phyloP scores from a whole-genome alignment of 1,140 invertebrate species.

The Nasonia longicornis region DNA sequence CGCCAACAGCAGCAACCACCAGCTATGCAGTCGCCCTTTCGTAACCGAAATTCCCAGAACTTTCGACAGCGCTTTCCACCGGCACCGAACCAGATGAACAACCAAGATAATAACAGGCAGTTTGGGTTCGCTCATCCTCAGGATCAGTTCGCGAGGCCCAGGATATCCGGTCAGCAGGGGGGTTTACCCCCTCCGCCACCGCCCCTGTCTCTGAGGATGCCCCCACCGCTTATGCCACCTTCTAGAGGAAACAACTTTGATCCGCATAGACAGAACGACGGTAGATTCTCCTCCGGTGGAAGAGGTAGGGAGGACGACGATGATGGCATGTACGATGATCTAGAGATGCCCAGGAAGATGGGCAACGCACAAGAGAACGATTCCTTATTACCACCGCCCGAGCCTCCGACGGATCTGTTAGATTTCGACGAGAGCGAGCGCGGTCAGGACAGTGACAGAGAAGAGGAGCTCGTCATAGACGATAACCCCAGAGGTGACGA shows the following conservation, averaged over 20 bases:
- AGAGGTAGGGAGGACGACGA: conserved; percentile 45
- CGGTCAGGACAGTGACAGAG: conserved; percentile 73
- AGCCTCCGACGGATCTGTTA: conserved; percentile 70
- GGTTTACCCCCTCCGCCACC: conserved; percentile 39
- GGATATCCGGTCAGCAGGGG: conserved; percentile 19
- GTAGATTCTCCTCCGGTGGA: background rate
- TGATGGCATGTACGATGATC: conserved; percentile 65
- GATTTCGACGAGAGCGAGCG: conserved; percentile 65
- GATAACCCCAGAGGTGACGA: conserved; percentile 69
- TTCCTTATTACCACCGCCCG: conserved; percentile 66
- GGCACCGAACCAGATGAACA: conserved; percentile 50
- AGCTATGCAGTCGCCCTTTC: conserved; percentile 54
- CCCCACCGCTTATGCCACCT: background rate
- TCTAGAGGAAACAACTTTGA: background rate
- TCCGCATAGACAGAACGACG: background rate
- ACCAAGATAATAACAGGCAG: background rate
- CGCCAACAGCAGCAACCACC: background rate
- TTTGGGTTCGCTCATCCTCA: background rate
- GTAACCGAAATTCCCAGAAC: conserved; percentile 62
- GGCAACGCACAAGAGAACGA: conserved; percentile 47
- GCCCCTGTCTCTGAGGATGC: conserved; percentile 41
- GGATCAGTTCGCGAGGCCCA: conserved; percentile 14
- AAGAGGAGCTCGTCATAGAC: conserved; percentile 77
- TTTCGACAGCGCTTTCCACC: conserved; percentile 57
- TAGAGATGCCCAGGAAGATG: conserved; percentile 57